Evolutionary conservation across 1,140 invertebrate genomes (phyloP).

Genomic region (Heliconius eleuchia): DNA sequence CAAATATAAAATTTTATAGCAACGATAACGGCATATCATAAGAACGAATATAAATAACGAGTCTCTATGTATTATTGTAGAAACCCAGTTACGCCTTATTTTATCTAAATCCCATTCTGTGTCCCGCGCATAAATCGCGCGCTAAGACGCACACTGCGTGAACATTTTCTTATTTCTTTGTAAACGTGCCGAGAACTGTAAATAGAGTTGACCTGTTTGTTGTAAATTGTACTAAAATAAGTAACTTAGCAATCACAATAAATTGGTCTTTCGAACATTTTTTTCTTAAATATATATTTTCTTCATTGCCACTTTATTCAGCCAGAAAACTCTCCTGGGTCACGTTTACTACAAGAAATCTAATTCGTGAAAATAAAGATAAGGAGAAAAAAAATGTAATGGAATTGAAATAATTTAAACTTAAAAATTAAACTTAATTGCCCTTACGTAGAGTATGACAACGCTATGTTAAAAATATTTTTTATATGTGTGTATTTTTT

Average conservation of each 20-base stretch:
- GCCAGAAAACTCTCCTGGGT: background rate
- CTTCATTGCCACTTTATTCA: slow-evolving; percentile 7
- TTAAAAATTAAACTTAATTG: background rate
- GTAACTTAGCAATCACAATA: background rate
- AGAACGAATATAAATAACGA: slow-evolving; percentile 52
- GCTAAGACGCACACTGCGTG: slow-evolving; percentile 72
- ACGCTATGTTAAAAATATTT: too few relatives aligned
- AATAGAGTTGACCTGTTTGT: slow-evolving; percentile 49
- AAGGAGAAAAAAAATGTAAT: background rate
- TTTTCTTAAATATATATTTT: background rate
- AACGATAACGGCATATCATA: slow-evolving; percentile 13
- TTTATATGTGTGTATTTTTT: too few relatives aligned
- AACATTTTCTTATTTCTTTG: slow-evolving; percentile 75
- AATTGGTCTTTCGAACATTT: background rate
- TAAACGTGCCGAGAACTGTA: slow-evolving; percentile 77
- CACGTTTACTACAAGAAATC: background rate
- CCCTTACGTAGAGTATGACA: background rate
- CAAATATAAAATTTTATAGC: background rate
- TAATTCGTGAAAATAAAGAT: background rate
- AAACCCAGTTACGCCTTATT: slow-evolving; percentile 47
- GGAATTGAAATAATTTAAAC: background rate
- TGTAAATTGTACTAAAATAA: slow-evolving; percentile 27
- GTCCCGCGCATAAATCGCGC: slow-evolving; percentile 73
- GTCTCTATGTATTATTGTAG: slow-evolving; percentile 13
- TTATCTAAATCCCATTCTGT: slow-evolving; percentile 78